Base-by-base conservation (phyloP, 2,113 vertebrate genomes). In the Dicaeum eximium region DNA sequence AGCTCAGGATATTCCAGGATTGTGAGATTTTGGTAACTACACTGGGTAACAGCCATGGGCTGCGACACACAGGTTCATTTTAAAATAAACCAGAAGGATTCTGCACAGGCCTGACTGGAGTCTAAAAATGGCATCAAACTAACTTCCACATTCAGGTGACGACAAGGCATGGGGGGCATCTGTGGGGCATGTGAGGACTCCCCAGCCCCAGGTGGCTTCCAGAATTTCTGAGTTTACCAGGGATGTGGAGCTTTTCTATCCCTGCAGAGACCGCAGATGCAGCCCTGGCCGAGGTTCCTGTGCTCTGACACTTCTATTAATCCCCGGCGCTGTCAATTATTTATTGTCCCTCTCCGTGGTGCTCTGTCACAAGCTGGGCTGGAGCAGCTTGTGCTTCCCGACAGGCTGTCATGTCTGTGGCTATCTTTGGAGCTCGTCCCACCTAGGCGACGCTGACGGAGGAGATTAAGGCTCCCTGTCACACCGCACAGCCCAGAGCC, bases 371-470 rank as follows among this genome's bases (percentile, higher is more conserved):
- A 65, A 48, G 71, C 70, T 30, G 57, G 61, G 62, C 61, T 82
- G 81, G 53, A 93, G 78, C 37, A 37, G 40, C 85, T 9, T 86
- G 86, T 86, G 78, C 70, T 82, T 61, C 60, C 80, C 20, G 94
- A 89, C 80, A 86, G 73, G 47, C 74, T 95, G 96, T 84, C 80
- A 67, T 60, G 80, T 70, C 57, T 1, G 2, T 48, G 86, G 51
- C 74, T 91, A 54, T 86, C 92, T 71, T 86, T 84, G 80, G 88
- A 95, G 67, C 66, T 79, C 28, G 33, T 70, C 72, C 54, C 70
- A 58, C 35, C 72, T 73, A 31, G 1, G 3, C 27, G 82, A 16
- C 1, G 10, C 60, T 53, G 65, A 28, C 0, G 2, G 81, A 60
- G 58, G 69, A 86, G 83, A 88, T 88, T 31, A 85, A 75, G 74